Evolutionary conservation across 2,113 vertebrate species (phyloP).

Genomic region (Ciconia boyciana): DNA sequence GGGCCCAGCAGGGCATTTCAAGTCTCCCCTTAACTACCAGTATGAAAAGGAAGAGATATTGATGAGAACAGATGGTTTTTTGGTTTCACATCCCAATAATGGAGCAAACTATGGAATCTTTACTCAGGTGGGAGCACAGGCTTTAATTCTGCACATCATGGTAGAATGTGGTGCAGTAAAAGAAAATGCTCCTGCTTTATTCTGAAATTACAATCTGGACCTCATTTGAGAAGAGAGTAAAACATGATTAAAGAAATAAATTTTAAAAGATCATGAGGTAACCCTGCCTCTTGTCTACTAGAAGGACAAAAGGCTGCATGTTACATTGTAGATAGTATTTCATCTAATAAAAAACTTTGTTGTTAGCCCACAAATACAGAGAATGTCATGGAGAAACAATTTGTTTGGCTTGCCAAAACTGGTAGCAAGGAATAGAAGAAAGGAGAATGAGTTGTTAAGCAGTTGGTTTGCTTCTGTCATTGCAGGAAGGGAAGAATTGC

Average conservation of each 20-base stretch:
- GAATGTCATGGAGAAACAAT: not conserved
- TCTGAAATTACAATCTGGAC: not conserved
- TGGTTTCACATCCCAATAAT: not conserved
- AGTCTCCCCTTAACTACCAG: not conserved
- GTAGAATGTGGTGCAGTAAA: not conserved
- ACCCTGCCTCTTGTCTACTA: not conserved
- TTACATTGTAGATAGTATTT: not conserved
- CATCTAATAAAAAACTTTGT: not conserved
- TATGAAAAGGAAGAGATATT: not conserved
- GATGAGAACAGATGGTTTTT: not conserved
- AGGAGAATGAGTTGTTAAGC: not conserved
- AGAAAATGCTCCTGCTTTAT: not conserved
- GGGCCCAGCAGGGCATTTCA: not conserved
- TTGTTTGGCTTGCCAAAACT: conserved; percentile 1
- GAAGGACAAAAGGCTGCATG: not conserved
- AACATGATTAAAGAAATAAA: not conserved
- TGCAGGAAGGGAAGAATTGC: conserved; percentile 9
- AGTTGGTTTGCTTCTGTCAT: conserved; percentile 16
- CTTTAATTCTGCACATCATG: not conserved
- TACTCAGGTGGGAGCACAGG: not conserved
- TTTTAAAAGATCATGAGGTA: not conserved
- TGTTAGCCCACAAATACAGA: not conserved
- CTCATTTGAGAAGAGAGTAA: not conserved
- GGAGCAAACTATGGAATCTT: not conserved
- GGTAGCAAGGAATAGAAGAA: not conserved